Base-by-base conservation (phyloP, 2,113 vertebrate species). In the Mus pahari region DNA sequence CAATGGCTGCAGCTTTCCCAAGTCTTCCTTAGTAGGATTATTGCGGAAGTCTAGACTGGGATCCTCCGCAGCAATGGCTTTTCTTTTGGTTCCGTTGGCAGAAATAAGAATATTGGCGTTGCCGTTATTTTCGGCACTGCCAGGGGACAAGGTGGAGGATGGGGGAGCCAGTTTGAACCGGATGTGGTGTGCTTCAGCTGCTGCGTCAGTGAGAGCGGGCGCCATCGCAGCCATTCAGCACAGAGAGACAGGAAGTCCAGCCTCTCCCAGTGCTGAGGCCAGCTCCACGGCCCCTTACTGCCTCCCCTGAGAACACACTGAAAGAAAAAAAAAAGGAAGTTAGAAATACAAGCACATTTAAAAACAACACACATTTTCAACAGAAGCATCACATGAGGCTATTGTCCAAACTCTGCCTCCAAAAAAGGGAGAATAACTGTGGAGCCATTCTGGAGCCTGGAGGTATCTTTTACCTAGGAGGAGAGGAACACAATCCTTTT, bases 151-250 rank as follows among this genome's bases (percentile, higher is more conserved):
- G 98, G 99, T 99, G 95, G 99, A 99, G 96, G 99, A 99, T 92
- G 99, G 99, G 97, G 99, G 99, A 98, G 99, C 99, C 99, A 99
- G 99, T 99, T 99, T 99, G 99, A 99, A 99, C 98, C 99, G 99
- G 99, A 99, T 99, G 98, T 99, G 99, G 99, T 99, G 99, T 99
- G 99, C 99, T 99, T 99, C 99, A 98, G 99, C 99, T 99, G 99
- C 99, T 99, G 99, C 99, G 98, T 99, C 99, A 99, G 99, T 99
- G 99, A 99, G 99, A 99, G 99, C 99, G 99, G 99, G 99, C 99
- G 99, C 99, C 99, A 99, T 99, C 99, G 99, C 99, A 99, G 99
- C 99, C 99, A 99, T 99, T 99, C 99, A 99, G 99, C 99, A 99
- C 99, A 99, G 98, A 99, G 98, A 99, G 98, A 99, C 98, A 99